phyloP scores from a whole-genome alignment of 2,797 vertebrate genomes.

The Xiphophorus birchmanni region DNA sequence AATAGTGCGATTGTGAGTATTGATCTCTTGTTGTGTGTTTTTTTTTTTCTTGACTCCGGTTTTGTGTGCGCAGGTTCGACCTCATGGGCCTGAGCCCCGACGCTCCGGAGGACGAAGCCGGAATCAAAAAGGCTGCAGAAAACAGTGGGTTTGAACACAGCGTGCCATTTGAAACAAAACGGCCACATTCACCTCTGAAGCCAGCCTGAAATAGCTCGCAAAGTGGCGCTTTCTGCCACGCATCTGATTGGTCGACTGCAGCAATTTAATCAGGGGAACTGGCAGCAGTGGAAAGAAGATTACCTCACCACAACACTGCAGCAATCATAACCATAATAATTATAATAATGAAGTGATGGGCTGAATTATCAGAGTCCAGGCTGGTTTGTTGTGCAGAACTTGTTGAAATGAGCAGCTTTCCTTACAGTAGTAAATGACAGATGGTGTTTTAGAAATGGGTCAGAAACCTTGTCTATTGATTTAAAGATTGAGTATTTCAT shows the following conservation, averaged over 20 bases:
- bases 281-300: neutral
- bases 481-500: neutral
- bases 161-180: neutral
- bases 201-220: neutral
- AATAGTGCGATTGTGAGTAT: conserved; percentile 52
- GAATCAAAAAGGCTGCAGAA: conserved; percentile 96
- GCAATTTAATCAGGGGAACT: neutral
- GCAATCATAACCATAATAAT: neutral
- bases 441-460: neutral
- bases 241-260: neutral
- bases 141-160: conserved; percentile 85
- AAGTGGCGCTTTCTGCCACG: neutral
- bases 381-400: neutral
- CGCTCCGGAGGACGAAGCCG: conserved; percentile 92
- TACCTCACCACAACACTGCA: neutral
- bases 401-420: neutral
- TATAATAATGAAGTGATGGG: neutral
- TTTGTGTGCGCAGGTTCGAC: conserved; percentile 88
- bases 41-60: conserved; percentile 7
- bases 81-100: conserved; percentile 93
- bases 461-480: neutral
- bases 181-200: neutral
- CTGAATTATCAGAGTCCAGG: neutral
- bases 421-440: neutral
- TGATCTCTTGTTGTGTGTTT: conserved; percentile 13